Evolutionary conservation across 2,888 invertebrate species (phyloP).

Genomic region (Tetanocera ferruginea): DNA sequence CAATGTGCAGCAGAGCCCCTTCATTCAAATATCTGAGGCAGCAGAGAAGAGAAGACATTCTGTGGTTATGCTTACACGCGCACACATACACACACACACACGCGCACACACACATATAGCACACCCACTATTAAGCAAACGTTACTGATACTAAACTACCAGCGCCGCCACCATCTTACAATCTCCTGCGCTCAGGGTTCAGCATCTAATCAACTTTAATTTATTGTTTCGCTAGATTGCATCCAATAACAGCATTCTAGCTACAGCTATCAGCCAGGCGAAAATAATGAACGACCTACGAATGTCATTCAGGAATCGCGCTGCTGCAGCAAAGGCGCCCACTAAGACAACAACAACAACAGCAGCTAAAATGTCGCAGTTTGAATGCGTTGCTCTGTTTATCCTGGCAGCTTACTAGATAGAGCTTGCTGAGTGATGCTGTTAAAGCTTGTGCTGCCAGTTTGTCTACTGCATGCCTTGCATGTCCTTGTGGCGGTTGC

Average conservation of each 20-base stretch:
- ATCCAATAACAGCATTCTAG: slow-evolving; percentile 35
- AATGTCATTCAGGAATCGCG: slow-evolving; percentile 19
- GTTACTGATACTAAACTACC: neutral
- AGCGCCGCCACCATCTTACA: neutral
- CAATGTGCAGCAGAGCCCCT: neutral
- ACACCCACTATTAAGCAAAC: neutral
- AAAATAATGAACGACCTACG: slow-evolving; percentile 12
- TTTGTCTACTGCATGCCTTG: slow-evolving; percentile 1
- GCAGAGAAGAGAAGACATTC: too few species aligned
- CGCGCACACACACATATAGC: neutral
- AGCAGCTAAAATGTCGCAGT: slow-evolving; percentile 16
- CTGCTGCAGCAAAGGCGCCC: neutral
- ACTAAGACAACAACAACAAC: neutral
- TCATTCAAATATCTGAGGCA: neutral
- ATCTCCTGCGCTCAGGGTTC: neutral
- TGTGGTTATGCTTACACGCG: neutral
- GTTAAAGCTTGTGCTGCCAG: neutral
- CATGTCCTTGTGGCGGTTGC: slow-evolving; percentile 6
- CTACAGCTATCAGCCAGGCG: neutral
- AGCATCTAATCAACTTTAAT: slow-evolving; percentile 39
- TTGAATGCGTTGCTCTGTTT: neutral
- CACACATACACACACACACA: too few species aligned
- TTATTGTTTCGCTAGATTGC: slow-evolving; percentile 42
- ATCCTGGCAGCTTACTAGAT: neutral
- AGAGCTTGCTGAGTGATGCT: neutral